phyloP scores from a whole-genome alignment of 1,140 invertebrate species.

The Mactra quadrangularis region DNA sequence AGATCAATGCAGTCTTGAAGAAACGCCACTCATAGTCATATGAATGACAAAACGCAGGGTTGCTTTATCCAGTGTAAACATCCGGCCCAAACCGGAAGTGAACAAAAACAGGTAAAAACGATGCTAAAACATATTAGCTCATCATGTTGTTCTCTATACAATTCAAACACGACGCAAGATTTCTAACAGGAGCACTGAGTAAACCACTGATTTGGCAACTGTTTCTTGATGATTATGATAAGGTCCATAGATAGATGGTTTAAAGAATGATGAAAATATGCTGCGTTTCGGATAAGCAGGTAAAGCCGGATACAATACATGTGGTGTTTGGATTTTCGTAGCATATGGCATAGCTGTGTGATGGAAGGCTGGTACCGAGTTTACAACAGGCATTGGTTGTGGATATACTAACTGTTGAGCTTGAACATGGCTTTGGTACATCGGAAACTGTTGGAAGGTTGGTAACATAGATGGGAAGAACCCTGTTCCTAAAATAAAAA shows the following conservation, averaged over 20 bases:
- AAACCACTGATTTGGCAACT: slow-evolving; percentile 17
- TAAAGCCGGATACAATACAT: slow-evolving; percentile 15
- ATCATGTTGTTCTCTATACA: too few relatives aligned
- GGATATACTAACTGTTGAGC: neutral
- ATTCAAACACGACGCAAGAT: slow-evolving; percentile 14
- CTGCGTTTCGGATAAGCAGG: neutral
- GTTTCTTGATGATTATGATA: slow-evolving; percentile 6
- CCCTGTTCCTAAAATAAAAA: slow-evolving; percentile 11
- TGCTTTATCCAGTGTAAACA: too few relatives aligned
- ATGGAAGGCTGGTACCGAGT: too few relatives aligned
- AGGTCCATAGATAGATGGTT: neutral
- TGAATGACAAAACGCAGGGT: too few relatives aligned
- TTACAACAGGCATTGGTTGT: too few relatives aligned
- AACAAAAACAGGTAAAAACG: too few relatives aligned
- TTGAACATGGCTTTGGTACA: slow-evolving; percentile 2
- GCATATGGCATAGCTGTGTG: too few relatives aligned
- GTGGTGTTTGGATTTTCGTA: neutral
- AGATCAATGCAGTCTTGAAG: too few relatives aligned
- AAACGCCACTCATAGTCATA: too few relatives aligned
- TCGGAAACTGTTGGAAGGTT: neutral
- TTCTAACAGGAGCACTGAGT: slow-evolving; percentile 17
- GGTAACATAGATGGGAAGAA: neutral
- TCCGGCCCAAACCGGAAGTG: too few relatives aligned
- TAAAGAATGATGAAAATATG: neutral
- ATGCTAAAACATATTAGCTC: too few relatives aligned